These are phyloP conservation scores for Clytia hemisphaerica DNA, from an alignment of 30 jellyfish, hydroid and myxozoan genomes.

Conservation along the genomic window DNA sequence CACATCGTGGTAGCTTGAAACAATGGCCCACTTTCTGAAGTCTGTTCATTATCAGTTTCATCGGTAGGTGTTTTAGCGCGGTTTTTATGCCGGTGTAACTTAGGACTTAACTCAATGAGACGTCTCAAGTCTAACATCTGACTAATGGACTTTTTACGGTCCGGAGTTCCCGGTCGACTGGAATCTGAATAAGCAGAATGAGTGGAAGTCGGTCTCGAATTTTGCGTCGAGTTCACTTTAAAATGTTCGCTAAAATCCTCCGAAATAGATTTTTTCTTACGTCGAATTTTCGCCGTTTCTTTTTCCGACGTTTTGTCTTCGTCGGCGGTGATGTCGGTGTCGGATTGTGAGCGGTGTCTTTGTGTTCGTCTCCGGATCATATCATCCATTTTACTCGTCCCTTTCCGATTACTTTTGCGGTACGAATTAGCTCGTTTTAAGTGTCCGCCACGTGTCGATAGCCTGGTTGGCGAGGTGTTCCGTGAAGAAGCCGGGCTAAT, in stretches of 20 bases:
- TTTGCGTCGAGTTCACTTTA: no score
- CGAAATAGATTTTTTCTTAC: no score
- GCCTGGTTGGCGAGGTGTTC: neutral
- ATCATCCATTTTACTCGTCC: neutral
- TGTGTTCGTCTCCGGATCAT: neutral
- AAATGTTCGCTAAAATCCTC: no score
- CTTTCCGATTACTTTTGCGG: neutral
- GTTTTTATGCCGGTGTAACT: neutral
- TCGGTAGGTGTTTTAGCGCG: no score
- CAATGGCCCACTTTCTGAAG: conserved; percentile 6
- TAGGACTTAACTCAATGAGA: no score
- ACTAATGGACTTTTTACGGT: no score
- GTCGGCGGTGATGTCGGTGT: no score
- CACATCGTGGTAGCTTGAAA: conserved; percentile 14
- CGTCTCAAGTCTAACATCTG: no score
- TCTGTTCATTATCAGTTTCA: neutral
- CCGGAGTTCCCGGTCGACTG: neutral
- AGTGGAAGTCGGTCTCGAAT: no score
- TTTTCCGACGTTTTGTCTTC: no score
- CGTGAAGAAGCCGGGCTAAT: neutral
- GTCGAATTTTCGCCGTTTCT: no score
- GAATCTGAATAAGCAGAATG: conserved; percentile 2
- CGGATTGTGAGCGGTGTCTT: no score
- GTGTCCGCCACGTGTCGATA: neutral
- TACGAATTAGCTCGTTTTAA: conserved; percentile 10